Evolutionary conservation across 2,113 vertebrate species (phyloP), one percentile per base, ranked within the genome.

Genomic region (Alligator mississippiensis): DNA sequence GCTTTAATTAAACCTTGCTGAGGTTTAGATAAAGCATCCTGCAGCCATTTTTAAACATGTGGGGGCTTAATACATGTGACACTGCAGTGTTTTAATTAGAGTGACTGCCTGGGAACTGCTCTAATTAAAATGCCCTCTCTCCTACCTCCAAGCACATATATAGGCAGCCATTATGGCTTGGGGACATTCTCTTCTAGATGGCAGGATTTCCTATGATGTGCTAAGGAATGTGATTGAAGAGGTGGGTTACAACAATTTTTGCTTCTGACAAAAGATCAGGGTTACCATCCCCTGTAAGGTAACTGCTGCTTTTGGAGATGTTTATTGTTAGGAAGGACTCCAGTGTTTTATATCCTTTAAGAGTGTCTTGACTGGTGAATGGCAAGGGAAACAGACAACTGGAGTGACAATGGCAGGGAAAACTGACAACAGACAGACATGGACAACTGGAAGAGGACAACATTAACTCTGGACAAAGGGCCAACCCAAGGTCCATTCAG

Each of bases 161-260:
- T 47, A 47, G 47, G 47, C 47, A 47, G 47, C 47, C 19, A 1
- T 90, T 94, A 87, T 94, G 90, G 86, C 91, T 96, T 92, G 95
- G 95, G 97, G 94, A 97, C 95, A 96, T 92, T 82, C 82, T 89
- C 54, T 93, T 95, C 93, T 96, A 96, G 96, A 96, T 94, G 94
- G 96, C 79, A 95, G 92, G 79, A 96, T 97, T 97, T 97, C 95
- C 95, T 94, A 88, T 96, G 88, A 81, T 58, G 74, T 80, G 58
- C 68, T 92, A 21, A 89, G 82, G 87, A 34, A 80, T 58, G 30
- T 4, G 59, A 47, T 80, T 75, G 79, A 58, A 79, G 82, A 82
- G 87, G 60, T 1, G 0, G 62, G 59, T 93, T 94, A 90, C 82
- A 79, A 72, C 17, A 28, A 25, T 55, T 24, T 72, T 54, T 79